Base-by-base conservation (phyloP, 2,113 vertebrate genomes). In the Rhizomys pruinosus region DNA sequence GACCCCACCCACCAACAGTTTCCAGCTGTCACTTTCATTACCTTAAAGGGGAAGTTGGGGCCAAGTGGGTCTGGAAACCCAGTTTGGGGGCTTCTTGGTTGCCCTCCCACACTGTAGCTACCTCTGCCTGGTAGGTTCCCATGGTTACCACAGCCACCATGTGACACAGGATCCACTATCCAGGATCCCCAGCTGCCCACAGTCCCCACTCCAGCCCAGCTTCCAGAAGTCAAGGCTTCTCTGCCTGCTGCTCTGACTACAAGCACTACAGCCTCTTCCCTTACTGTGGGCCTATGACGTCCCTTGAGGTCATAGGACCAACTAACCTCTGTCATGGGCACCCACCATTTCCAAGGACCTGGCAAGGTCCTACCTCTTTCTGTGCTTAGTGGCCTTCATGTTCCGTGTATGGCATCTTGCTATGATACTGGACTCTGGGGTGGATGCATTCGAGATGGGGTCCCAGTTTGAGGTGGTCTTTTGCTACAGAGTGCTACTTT, bases 381-480 rank as follows among this genome's bases (percentile, higher is more conserved):
- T 6, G 25, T 7, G 22, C 11, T 2, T 20, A 2, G 10, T 1
- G 63, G 2, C 11, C 47, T 84, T 13, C 0, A 0, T 2, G 6
- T 5, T 20, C 22, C 68, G 10, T 5, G 5, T 13, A 1, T 19
- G 5, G 16, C 10, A 10, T 17, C 23, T 10, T 2, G 0, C 20
- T 0, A 0, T 0, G 25, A 19, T 11, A 23, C 1, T 32, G 47
- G 47, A 52, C 47, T 52, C 34, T 15, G 10, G n/a, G 10, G 1
- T 5, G 7, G 22, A 37, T 15, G 32, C 15, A 69, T 23, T 22
- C 7, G 3, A 7, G n/a, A 12, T 10, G 52, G 47, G 47, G 59
- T 23, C 3, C 25, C 19, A 1, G 2, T 15, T 27, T 5, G 8
- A 66, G 42, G 29, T 39, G n/a, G n/a, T n/a, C n/a, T n/a, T n/a